Conservation (phyloP, 2,797 vertebrate species). For the Phalloptychus januarius region DNA sequence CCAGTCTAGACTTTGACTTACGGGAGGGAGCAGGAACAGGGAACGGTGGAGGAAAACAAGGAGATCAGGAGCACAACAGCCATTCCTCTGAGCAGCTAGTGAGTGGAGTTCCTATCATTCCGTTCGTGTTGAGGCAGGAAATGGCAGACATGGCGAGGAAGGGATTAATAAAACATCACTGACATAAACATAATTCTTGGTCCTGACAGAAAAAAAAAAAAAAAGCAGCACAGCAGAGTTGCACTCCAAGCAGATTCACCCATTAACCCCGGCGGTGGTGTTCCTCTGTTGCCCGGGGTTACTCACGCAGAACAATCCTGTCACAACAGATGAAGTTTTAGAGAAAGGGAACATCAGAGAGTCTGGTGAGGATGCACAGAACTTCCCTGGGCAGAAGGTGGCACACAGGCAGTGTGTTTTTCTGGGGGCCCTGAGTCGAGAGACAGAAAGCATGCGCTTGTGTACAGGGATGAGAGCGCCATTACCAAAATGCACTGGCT, state of each 20-base stretch:
- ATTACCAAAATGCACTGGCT: constrained; percentile 83
- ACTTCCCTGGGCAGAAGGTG: constrained; percentile 7
- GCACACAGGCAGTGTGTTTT: constrained; percentile 45
- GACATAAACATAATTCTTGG: constrained; percentile 66
- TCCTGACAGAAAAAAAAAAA: background rate
- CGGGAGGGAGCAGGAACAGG: constrained; percentile 58
- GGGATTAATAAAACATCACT: constrained; percentile 76
- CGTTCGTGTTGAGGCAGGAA: constrained; percentile 82
- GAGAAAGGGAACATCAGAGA: constrained; percentile 22
- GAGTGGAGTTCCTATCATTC: constrained; percentile 82
- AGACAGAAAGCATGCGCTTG: constrained; percentile 30
- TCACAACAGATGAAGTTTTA: constrained; percentile 46
- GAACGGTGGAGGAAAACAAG: constrained; percentile 41
- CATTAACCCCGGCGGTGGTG: constrained; percentile 14
- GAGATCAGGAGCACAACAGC: constrained; percentile 35
- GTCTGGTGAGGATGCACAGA: constrained; percentile 51
- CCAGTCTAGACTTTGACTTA: constrained; percentile 84
- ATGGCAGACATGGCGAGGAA: constrained; percentile 66
- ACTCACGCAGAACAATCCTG: constrained; percentile 26
- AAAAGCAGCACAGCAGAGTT: constrained; percentile 47
- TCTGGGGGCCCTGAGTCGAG: constrained; percentile 31
- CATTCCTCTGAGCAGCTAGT: constrained; percentile 50
- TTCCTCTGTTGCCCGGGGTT: constrained; percentile 15
- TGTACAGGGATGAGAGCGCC: constrained; percentile 58
- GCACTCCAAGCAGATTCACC: constrained; percentile 52